Conservation (phyloP, 2,888 invertebrate genomes). For the Parnassius smintheus region DNA sequence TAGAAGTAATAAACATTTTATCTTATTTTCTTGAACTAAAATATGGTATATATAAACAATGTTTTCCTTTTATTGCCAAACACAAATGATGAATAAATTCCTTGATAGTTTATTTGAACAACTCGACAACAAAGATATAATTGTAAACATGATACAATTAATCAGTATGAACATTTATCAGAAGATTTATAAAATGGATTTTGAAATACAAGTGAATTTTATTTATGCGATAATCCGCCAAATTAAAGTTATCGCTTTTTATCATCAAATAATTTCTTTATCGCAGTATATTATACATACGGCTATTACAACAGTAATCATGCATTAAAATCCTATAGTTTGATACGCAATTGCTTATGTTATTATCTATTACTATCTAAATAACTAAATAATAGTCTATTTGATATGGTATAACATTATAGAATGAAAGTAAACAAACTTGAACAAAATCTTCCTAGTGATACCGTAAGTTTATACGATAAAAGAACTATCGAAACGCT, state of each 20-base stretch:
- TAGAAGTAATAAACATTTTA: no score
- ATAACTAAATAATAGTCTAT: slow-evolving; percentile 8
- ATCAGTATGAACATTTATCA: slow-evolving; percentile 10
- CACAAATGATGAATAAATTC: no score
- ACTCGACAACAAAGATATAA: slow-evolving; percentile 3
- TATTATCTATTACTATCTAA: no score
- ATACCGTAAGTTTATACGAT: no score
- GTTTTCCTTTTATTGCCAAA: no score
- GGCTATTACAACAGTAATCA: slow-evolving; percentile 25
- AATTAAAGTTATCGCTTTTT: slow-evolving; percentile 26
- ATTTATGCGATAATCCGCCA: slow-evolving; percentile 27
- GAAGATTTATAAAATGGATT: slow-evolving; percentile 19
- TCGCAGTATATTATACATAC: slow-evolving; percentile 23
- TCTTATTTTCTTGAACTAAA: no score
- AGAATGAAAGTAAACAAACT: slow-evolving; percentile 5
- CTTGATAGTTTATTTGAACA: no score
- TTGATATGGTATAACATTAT: slow-evolving; percentile 1
- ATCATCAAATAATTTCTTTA: slow-evolving; percentile 27
- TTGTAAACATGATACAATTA: slow-evolving; percentile 10
- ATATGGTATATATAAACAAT: no score
- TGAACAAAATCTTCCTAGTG: neutral
- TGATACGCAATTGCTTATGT: slow-evolving; percentile 13
- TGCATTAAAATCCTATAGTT: slow-evolving; percentile 25
- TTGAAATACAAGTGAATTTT: slow-evolving; percentile 14
- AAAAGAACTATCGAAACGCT: no score